These are phyloP conservation scores for Melanotaenia parkinsoni DNA, from an alignment of 2,797 vertebrate species.

Conservation along the genomic window DNA sequence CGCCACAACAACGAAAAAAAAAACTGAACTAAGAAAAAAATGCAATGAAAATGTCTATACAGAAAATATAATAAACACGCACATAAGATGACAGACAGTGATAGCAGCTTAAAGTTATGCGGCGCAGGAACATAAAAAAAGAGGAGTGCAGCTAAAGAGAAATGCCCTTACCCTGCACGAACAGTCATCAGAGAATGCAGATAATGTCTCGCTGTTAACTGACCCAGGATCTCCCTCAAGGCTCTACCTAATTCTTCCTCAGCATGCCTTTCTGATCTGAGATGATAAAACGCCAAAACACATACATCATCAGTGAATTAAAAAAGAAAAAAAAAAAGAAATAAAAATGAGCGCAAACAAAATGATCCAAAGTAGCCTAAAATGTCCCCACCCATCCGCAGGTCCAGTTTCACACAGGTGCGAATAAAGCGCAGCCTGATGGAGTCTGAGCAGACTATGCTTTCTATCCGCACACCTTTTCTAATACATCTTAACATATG, in stretches of 20 bases:
- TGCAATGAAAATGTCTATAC: constrained; percentile 25
- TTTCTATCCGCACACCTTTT: not conserved
- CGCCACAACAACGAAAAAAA: constrained; percentile 29
- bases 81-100: constrained; percentile 59
- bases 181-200: constrained; percentile 95
- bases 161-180: constrained; percentile 92
- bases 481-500: not conserved
- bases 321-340: constrained; percentile 38
- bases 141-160: constrained; percentile 80
- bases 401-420: constrained; percentile 34
- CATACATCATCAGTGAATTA: constrained; percentile 79
- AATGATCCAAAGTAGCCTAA: constrained; percentile 77
- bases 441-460: constrained; percentile 9
- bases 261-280: constrained; percentile 89
- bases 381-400: constrained; percentile 61
- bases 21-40: constrained; percentile 2
- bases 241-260: constrained; percentile 95
- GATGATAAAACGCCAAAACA: constrained; percentile 85
- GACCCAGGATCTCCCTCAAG: constrained; percentile 95
- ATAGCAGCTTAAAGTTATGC: constrained; percentile 64
- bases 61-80: constrained; percentile 20
- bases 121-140: constrained; percentile 40
- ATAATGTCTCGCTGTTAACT: constrained; percentile 94
- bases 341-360: constrained; percentile 67
- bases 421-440: constrained; percentile 6